Percentiles rank a stretch among this genome's conserved stretches.
phyloP scores from a whole-genome alignment of 1,140 invertebrate genomes.

The Drosophila kurseongensis region DNA sequence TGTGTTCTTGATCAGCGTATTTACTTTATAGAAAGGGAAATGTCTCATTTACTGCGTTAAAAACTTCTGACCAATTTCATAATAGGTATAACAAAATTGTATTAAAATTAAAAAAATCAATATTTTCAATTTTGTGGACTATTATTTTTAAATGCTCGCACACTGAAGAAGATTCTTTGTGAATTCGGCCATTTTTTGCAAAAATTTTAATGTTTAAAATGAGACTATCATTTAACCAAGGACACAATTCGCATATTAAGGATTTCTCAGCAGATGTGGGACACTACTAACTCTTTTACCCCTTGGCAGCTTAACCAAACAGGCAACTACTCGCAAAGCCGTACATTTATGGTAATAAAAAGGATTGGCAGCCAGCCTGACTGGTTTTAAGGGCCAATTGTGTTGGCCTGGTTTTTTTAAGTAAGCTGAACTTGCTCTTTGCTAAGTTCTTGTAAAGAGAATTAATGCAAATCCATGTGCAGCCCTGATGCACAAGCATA shows the following conservation, averaged over 20 bases:
- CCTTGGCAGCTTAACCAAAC: constrained; percentile 46
- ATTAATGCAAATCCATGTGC: not conserved
- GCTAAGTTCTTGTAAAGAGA: constrained; percentile 1
- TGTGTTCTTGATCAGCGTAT: too few relatives aligned
- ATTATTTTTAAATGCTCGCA: too few relatives aligned
- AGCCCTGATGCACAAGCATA: too few relatives aligned
- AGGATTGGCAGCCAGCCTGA: constrained; percentile 17
- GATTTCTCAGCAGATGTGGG: constrained; percentile 1
- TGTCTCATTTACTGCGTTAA: too few relatives aligned
- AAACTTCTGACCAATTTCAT: too few relatives aligned
- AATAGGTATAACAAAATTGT: too few relatives aligned
- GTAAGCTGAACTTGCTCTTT: constrained; percentile 14
- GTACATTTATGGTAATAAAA: constrained; percentile 44
- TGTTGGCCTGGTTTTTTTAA: constrained; percentile 36
- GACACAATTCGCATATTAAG: not conserved
- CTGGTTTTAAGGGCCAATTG: constrained; percentile 46
- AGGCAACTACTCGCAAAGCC: constrained; percentile 8
- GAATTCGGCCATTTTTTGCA: too few relatives aligned
- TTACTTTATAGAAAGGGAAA: too few relatives aligned
- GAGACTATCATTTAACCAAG: not conserved
- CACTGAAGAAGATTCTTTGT: too few relatives aligned
- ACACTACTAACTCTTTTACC: constrained; percentile 17
- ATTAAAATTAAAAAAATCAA: too few relatives aligned
- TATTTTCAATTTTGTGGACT: too few relatives aligned
- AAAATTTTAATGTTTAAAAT: too few relatives aligned